phyloP scores from a whole-genome alignment of 2,113 vertebrate genomes.

The Phrynocephalus versicolor region DNA sequence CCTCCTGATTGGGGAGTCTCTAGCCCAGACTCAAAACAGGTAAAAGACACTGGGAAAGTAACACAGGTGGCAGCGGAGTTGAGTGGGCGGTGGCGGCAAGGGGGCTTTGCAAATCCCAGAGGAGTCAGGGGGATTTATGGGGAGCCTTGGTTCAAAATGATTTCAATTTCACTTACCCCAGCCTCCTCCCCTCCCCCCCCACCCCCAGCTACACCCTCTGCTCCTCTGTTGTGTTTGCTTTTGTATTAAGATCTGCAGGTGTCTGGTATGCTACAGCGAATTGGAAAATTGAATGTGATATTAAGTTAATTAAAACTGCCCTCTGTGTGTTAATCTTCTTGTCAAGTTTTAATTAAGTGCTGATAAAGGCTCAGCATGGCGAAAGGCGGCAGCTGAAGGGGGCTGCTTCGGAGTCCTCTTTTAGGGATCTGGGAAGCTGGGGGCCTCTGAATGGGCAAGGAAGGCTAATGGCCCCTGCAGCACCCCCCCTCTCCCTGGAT shows the following conservation, averaged over 20 bases:
- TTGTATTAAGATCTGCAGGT: conserved; percentile 57
- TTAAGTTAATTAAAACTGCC: conserved; percentile 78
- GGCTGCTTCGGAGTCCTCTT: conserved; percentile 25
- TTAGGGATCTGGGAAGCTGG: neutral
- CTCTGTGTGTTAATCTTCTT: conserved; percentile 77
- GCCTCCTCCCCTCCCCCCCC: neutral
- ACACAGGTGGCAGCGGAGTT: neutral
- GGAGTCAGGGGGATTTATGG: accelerated
- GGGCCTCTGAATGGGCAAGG: neutral
- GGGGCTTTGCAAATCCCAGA: neutral
- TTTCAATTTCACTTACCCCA: neutral
- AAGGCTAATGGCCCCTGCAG: no score
- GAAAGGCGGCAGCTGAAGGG: conserved; percentile 9
- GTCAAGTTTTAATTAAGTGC: conserved; percentile 79
- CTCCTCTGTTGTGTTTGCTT: conserved; percentile 21
- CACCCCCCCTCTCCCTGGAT: no score
- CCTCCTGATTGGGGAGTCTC: accelerated
- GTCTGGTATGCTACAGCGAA: conserved; percentile 55
- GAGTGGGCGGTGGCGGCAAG: no score
- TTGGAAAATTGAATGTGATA: conserved; percentile 66
- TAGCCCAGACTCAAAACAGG: accelerated
- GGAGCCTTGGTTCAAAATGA: neutral
- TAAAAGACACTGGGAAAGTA: neutral
- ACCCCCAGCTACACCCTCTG: neutral
- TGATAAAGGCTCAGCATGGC: conserved; percentile 63